Percentiles rank a stretch among this genome's conserved stretches.
phyloP scores from a whole-genome alignment of 2,888 invertebrate species.

The Plebejus melissa region DNA sequence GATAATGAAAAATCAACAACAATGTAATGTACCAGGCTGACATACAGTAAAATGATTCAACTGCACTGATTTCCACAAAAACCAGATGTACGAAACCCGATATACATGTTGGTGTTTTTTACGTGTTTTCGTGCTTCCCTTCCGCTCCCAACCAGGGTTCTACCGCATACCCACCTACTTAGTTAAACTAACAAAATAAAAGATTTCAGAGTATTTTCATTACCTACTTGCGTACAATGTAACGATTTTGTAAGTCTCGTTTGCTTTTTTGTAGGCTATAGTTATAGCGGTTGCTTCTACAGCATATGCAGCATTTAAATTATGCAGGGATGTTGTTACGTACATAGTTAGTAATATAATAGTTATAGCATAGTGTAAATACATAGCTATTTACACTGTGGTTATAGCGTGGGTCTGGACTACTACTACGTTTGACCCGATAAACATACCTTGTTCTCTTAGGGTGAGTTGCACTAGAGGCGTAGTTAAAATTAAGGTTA shows the following conservation, averaged over 20 bases:
- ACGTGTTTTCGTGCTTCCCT: conserved; percentile 45
- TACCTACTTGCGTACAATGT: conserved; percentile 9
- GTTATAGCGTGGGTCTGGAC: not conserved
- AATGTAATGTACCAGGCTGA: conserved; percentile 13
- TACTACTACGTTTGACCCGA: not conserved
- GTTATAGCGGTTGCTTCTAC: not conserved
- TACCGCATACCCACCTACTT: conserved; percentile 19
- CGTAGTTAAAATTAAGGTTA: no score
- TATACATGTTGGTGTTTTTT: conserved; percentile 44
- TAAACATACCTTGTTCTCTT: not conserved
- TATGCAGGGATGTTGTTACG: no score
- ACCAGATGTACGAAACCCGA: conserved; percentile 48
- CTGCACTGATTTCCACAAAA: conserved; percentile 41
- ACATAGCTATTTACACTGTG: not conserved
- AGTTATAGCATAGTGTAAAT: no score
- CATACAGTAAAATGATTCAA: conserved; percentile 27
- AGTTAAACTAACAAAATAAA: conserved; percentile 26
- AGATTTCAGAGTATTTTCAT: not conserved
- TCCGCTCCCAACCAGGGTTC: conserved; percentile 31
- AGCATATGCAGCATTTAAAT: not conserved
- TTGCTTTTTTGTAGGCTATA: not conserved
- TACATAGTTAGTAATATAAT: not conserved
- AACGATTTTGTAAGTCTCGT: not conserved
- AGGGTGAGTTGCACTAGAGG: no score
- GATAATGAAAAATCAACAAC: conserved; percentile 8